These are phyloP conservation scores for Volucella inanis DNA, from an alignment of 2,888 invertebrate species.

Conservation along the genomic window DNA sequence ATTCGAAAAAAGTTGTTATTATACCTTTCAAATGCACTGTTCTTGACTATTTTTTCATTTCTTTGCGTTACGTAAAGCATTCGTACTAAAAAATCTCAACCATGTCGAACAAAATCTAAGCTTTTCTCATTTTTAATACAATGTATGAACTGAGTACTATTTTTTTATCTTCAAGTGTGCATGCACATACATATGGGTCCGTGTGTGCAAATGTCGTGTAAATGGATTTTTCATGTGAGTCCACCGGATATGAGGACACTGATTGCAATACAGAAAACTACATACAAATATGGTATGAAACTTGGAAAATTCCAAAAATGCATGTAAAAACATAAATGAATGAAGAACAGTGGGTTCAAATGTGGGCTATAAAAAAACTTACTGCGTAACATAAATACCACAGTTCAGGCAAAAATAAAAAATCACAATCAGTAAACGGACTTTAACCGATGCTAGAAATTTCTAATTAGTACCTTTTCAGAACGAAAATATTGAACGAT, in stretches of 20 bases:
- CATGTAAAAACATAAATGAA: background rate
- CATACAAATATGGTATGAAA: too few relatives aligned
- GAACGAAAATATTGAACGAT: too few relatives aligned
- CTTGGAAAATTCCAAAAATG: background rate
- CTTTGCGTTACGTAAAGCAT: background rate
- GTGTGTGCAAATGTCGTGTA: background rate
- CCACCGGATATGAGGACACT: constrained; percentile 1
- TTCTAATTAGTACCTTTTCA: too few relatives aligned
- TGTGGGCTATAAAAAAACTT: background rate
- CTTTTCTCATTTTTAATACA: constrained; percentile 7
- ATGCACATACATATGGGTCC: background rate
- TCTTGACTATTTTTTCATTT: background rate
- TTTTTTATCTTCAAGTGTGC: background rate
- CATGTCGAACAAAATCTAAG: constrained; percentile 14
- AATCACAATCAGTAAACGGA: too few relatives aligned
- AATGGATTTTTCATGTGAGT: constrained; percentile 30
- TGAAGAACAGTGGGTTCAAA: background rate
- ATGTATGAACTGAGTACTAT: background rate
- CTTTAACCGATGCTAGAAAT: too few relatives aligned
- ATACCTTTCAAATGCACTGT: constrained; percentile 47
- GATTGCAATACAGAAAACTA: background rate
- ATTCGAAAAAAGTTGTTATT: constrained; percentile 31
- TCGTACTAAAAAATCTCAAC: constrained; percentile 8
- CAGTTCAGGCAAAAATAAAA: too few relatives aligned
- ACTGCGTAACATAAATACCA: background rate